A percentile compares a stretch with the other conserved stretches of the same genome.
These are phyloP conservation scores for Eledona agricola DNA, from an alignment of 2,888 invertebrate species.

Conservation along the genomic window DNA sequence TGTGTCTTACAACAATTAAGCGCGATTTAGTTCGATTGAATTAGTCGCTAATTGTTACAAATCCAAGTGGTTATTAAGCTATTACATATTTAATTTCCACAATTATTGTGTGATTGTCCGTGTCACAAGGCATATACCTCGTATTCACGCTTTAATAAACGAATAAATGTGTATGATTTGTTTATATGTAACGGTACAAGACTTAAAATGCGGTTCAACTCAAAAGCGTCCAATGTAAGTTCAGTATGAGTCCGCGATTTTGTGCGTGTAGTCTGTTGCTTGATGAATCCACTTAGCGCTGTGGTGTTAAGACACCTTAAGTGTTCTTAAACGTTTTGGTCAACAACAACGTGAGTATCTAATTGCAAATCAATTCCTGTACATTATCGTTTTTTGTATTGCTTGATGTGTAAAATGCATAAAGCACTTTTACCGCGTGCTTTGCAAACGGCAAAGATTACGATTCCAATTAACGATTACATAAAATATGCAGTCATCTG, in stretches of 20 bases:
- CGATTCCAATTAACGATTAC: too few species aligned
- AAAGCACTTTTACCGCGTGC: too few species aligned
- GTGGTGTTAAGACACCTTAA: constrained; percentile 16
- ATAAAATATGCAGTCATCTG: too few species aligned
- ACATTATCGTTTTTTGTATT: too few species aligned
- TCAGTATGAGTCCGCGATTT: constrained; percentile 48
- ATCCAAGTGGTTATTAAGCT: too few species aligned
- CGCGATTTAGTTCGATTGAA: too few species aligned
- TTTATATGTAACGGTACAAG: constrained; percentile 55
- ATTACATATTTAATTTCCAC: constrained; percentile 5
- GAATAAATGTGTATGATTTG: constrained; percentile 59
- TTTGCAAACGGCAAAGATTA: too few species aligned
- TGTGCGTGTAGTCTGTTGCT: constrained; percentile 35
- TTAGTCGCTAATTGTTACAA: too few species aligned
- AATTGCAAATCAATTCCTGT: too few species aligned
- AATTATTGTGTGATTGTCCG: constrained; percentile 27
- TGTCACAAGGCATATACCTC: constrained; percentile 34
- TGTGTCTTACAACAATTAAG: too few species aligned
- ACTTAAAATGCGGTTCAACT: constrained; percentile 49
- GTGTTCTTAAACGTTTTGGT: not conserved
- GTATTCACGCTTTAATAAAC: constrained; percentile 59
- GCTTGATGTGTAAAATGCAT: too few species aligned
- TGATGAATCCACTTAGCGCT: constrained; percentile 6
- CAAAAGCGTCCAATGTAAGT: constrained; percentile 43
- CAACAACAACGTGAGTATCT: constrained; percentile 17